Conservation (phyloP, 2,888 invertebrate species). For the Meta bourneti region DNA sequence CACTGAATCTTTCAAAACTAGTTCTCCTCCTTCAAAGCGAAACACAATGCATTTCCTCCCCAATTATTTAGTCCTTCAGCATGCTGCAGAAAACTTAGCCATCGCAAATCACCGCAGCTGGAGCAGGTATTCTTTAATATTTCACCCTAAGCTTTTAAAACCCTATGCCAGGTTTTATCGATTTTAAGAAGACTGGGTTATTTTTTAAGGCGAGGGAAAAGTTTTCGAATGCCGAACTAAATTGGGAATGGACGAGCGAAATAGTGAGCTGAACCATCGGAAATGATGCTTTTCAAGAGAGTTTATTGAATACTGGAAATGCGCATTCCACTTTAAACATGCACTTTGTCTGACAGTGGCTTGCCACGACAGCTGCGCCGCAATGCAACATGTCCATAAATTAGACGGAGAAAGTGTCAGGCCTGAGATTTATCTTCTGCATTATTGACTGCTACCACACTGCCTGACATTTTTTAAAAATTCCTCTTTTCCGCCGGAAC, state of each 20-base stretch:
- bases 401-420: too few species aligned
- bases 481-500: too few species aligned
- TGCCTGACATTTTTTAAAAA: too few species aligned
- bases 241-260: conserved; percentile 15
- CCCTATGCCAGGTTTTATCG: conserved; percentile 6
- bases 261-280: background rate
- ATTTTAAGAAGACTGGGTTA: conserved; percentile 11
- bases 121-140: conserved; percentile 46
- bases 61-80: conserved; percentile 27
- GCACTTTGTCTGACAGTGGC: background rate
- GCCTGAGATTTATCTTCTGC: too few species aligned
- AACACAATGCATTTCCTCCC: conserved; percentile 22
- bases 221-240: conserved; percentile 14
- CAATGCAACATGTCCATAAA: too few species aligned
- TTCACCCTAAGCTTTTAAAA: conserved; percentile 27
- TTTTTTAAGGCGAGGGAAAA: conserved; percentile 14
- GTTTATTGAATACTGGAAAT: conserved; percentile 10
- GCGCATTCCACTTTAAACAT: background rate
- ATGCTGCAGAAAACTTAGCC: background rate
- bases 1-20: conserved; percentile 32
- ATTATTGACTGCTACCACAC: too few species aligned
- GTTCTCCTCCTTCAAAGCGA: background rate
- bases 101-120: conserved; percentile 29
- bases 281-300: conserved; percentile 3
- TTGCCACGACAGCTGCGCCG: background rate